A percentile compares a stretch with the other conserved stretches of the same genome.
Conservation (phyloP, 2,888 invertebrate species). For the Drosophila subquinaria region DNA sequence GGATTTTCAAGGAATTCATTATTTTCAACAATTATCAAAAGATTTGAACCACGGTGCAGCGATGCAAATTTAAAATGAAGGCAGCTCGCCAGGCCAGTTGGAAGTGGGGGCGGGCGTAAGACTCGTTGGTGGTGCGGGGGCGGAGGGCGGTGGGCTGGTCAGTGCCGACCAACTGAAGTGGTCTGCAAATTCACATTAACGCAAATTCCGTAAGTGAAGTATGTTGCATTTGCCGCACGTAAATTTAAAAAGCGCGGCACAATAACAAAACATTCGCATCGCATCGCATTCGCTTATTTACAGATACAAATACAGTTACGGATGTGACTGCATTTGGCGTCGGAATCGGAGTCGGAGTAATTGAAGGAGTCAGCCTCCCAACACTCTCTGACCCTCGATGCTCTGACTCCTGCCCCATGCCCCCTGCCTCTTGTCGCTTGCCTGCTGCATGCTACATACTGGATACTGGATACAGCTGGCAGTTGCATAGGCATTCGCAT, state of each 20-base stretch:
- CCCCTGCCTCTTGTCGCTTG: background rate
- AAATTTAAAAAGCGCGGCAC: conserved; percentile 80
- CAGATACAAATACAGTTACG: conserved; percentile 41
- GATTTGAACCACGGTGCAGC: conserved; percentile 19
- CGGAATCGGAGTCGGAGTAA: conserved; percentile 48
- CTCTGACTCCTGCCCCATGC: conserved; percentile 9
- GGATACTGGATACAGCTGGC: conserved; percentile 39
- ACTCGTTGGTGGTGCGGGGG: background rate
- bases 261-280: conserved; percentile 73
- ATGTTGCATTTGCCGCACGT: conserved; percentile 83
- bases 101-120: background rate
- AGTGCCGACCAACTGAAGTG: conserved; percentile 72
- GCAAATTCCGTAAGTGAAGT: conserved; percentile 82
- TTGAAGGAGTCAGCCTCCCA: conserved; percentile 45
- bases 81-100: conserved; percentile 43
- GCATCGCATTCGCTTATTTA: conserved; percentile 57
- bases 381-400: conserved; percentile 23
- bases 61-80: conserved; percentile 72
- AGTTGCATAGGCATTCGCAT: conserved; percentile 77
- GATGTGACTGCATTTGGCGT: conserved; percentile 47
- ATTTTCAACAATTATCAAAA: background rate
- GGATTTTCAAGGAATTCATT: background rate
- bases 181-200: conserved; percentile 82
- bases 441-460: background rate
- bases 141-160: conserved; percentile 20